Evolutionary conservation across 1,140 invertebrate genomes (phyloP).

Genomic region (Thaumetopoea pityocampa): DNA sequence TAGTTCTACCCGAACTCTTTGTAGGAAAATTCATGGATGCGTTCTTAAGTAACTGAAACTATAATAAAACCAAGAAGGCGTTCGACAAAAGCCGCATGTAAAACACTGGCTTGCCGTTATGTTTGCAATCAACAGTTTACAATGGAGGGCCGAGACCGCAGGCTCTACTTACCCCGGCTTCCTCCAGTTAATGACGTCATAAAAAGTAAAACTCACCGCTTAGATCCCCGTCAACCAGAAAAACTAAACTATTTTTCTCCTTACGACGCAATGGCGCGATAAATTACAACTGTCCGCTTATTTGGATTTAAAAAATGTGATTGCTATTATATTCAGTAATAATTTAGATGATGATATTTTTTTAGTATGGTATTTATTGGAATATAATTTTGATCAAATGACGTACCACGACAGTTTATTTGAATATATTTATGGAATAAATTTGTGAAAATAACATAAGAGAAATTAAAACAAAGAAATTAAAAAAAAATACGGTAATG

Average conservation of each 20-base stretch:
- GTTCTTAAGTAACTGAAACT: slow-evolving; percentile 11
- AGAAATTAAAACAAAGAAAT: no score
- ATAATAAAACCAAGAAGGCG: slow-evolving; percentile 17
- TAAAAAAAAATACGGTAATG: no score
- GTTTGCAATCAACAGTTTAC: slow-evolving; percentile 40
- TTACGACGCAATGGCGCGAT: slow-evolving; percentile 40
- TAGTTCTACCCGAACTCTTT: no score
- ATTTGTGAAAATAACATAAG: no score
- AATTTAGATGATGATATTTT: no score
- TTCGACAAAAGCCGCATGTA: slow-evolving; percentile 13
- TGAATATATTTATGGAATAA: no score
- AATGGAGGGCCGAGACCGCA: slow-evolving; percentile 44
- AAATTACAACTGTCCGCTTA: slow-evolving; percentile 58
- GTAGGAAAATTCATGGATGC: no score
- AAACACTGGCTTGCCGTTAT: slow-evolving; percentile 15
- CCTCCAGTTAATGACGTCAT: slow-evolving; percentile 65
- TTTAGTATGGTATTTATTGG: neutral
- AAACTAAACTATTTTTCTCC: slow-evolving; percentile 41
- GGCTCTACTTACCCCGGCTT: slow-evolving; percentile 50
- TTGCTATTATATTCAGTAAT: neutral
- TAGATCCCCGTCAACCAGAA: slow-evolving; percentile 43
- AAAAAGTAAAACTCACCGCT: slow-evolving; percentile 58
- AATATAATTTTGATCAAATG: neutral
- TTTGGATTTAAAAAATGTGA: slow-evolving; percentile 23
- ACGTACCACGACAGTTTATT: no score